phyloP scores from a whole-genome alignment of 2,888 invertebrate species.

The Caenorhabditis uteleia region DNA sequence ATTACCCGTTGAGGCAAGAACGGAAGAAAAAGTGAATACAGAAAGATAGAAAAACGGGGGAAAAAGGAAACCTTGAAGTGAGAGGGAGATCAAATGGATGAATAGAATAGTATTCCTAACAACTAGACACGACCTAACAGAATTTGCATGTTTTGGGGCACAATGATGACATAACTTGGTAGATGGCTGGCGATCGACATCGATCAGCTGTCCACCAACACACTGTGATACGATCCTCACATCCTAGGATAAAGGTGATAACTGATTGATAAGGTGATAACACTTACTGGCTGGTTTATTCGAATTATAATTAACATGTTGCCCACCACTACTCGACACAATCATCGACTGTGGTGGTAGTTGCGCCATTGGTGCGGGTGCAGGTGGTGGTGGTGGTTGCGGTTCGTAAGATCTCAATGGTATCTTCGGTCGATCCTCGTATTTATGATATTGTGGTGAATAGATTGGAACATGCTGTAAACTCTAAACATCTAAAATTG shows the following conservation, averaged over 20 bases:
- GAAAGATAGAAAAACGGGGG: too few species aligned
- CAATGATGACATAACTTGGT: constrained; percentile 65
- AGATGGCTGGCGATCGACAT: constrained; percentile 64
- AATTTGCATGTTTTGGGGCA: constrained; percentile 68
- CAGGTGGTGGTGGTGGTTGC: constrained; percentile 14
- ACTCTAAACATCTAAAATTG: not conserved
- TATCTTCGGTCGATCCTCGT: constrained; percentile 47
- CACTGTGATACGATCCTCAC: constrained; percentile 68
- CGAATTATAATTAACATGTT: constrained; percentile 22
- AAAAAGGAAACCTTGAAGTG: too few species aligned
- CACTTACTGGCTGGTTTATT: constrained; percentile 18
- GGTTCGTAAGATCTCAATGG: constrained; percentile 32
- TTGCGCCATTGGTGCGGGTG: too few species aligned
- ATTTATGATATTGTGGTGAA: constrained; percentile 40
- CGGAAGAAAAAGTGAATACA: too few species aligned
- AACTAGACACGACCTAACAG: constrained; percentile 56
- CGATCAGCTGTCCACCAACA: constrained; percentile 69
- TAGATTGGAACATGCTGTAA: constrained; percentile 48
- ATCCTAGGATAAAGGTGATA: constrained; percentile 37
- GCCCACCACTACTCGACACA: constrained; percentile 30
- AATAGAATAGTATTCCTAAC: too few species aligned
- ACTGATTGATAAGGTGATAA: not conserved
- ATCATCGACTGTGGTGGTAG: constrained; percentile 22
- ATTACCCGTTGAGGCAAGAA: too few species aligned
- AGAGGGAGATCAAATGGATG: constrained; percentile 4